Evolutionary conservation across 2,113 vertebrate species (phyloP).

Genomic region (Ptilonorhynchus violaceus): DNA sequence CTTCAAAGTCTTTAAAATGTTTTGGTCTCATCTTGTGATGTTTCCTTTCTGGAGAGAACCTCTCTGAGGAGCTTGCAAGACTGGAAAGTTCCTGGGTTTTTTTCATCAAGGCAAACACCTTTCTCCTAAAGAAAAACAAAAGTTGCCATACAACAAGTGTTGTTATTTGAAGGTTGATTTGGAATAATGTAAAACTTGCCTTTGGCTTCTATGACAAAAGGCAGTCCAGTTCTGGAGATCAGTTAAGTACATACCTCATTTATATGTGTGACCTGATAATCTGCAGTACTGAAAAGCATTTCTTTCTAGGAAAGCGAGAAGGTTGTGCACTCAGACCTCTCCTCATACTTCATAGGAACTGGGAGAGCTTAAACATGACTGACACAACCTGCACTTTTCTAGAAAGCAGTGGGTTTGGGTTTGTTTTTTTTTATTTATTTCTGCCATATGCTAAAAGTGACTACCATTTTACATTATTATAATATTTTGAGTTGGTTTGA

Average conservation of each 20-base stretch:
- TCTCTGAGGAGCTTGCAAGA: not conserved
- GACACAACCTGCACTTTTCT: not conserved
- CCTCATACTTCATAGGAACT: not conserved
- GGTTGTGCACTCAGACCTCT: not conserved
- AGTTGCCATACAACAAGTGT: not conserved
- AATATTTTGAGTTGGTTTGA: not conserved
- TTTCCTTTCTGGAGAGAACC: not conserved
- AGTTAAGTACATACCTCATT: not conserved
- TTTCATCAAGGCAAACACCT: not conserved
- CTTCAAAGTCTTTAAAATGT: not conserved
- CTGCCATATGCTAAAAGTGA: not conserved
- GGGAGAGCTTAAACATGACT: not conserved
- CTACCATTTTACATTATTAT: not conserved
- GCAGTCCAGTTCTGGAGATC: not conserved
- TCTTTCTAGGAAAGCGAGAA: not conserved
- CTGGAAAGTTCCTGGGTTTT: not conserved
- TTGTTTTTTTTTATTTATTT: not conserved
- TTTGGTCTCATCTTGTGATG: not conserved
- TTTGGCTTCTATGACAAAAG: not conserved
- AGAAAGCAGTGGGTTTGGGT: not conserved
- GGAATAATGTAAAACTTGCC: not conserved
- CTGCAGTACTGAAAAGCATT: not conserved
- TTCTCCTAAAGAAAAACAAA: not conserved
- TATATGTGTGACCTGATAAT: not conserved
- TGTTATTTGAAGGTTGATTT: not conserved